Conservation (phyloP, 1,140 invertebrate species). For the Drosophila arizonae region DNA sequence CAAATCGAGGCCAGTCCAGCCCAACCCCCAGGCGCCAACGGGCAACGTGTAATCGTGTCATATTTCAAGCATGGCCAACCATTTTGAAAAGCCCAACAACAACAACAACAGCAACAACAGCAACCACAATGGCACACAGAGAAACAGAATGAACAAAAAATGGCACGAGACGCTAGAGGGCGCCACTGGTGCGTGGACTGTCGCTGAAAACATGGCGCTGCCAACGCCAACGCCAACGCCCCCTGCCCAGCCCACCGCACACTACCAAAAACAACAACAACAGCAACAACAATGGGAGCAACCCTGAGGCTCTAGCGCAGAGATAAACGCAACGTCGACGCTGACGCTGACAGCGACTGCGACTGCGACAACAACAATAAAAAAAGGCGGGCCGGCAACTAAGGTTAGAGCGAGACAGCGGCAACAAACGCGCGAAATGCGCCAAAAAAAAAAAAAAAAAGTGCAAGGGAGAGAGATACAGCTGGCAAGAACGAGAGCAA, state of each 20-base stretch:
- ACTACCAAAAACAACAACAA: neutral
- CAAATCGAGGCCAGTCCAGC: neutral
- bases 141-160: slow-evolving; percentile 13
- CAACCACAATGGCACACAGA: slow-evolving; percentile 6
- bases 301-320: slow-evolving; percentile 50
- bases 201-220: slow-evolving; percentile 47
- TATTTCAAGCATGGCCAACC: slow-evolving; percentile 76
- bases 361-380: slow-evolving; percentile 44
- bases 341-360: slow-evolving; percentile 27
- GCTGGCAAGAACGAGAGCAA: neutral
- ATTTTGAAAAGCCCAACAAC: slow-evolving; percentile 51
- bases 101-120: slow-evolving; percentile 2
- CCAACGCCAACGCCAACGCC: neutral
- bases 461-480: slow-evolving; percentile 9
- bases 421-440: slow-evolving; percentile 46
- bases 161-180: slow-evolving; percentile 40
- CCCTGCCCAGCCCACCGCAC: neutral
- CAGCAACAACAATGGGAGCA: slow-evolving; percentile 18
- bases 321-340: slow-evolving; percentile 53
- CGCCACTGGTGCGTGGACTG: slow-evolving; percentile 50
- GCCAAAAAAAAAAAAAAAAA: slow-evolving; percentile 10
- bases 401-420: slow-evolving; percentile 54
- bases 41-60: slow-evolving; percentile 68
- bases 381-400: slow-evolving; percentile 50
- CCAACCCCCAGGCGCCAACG: neutral